phyloP scores from a whole-genome alignment of 2,797 vertebrate genomes.

The Pelodytes ibericus region DNA sequence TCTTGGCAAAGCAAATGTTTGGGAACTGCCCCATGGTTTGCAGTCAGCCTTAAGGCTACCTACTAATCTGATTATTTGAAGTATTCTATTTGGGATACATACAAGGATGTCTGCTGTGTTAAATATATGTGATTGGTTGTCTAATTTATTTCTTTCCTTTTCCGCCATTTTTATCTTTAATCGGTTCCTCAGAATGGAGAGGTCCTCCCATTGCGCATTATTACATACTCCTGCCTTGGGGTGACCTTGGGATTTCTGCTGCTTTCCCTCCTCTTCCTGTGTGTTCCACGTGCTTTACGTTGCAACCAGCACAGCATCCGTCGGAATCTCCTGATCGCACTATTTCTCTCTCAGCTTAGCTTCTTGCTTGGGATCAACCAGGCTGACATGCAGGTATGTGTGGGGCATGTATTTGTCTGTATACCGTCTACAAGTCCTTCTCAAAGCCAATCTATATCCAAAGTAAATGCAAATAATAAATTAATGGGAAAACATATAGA shows the following conservation, averaged over 20 bases:
- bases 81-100: too few species aligned
- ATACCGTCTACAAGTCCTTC: not conserved
- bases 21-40: too few species aligned
- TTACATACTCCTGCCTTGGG: slow-evolving; percentile 85
- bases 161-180: not conserved
- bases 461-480: too few species aligned
- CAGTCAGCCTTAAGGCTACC: too few species aligned
- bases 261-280: slow-evolving; percentile 83
- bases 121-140: too few species aligned
- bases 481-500: too few species aligned
- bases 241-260: slow-evolving; percentile 86
- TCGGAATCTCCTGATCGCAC: slow-evolving; percentile 80
- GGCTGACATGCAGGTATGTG: slow-evolving; percentile 83
- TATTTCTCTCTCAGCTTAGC: slow-evolving; percentile 87
- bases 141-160: too few species aligned
- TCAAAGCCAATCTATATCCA: too few species aligned
- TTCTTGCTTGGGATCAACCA: slow-evolving; percentile 95
- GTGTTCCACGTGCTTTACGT: slow-evolving; percentile 76
- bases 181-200: slow-evolving; percentile 82
- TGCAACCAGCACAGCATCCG: slow-evolving; percentile 89
- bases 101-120: too few species aligned
- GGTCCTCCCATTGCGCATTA: slow-evolving; percentile 86
- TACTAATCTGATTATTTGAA: too few species aligned
- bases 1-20: too few species aligned
- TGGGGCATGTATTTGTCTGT: not conserved